Evolutionary conservation across 2,888 invertebrate species (phyloP).

Genomic region (Atherix ibis): DNA sequence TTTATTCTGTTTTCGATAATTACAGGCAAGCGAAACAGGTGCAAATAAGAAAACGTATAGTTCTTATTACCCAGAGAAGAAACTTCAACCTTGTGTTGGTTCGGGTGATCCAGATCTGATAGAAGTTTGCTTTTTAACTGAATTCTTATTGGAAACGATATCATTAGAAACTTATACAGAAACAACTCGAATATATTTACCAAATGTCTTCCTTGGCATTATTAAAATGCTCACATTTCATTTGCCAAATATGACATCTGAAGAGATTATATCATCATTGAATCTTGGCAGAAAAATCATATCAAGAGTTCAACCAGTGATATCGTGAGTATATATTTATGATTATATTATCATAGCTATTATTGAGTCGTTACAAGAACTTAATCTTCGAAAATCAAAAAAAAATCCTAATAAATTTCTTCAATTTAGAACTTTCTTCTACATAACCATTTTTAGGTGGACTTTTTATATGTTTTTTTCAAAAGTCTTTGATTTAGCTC

Average conservation of each 20-base stretch:
- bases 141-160: constrained; percentile 59
- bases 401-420: no score
- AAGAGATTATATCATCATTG: constrained; percentile 48
- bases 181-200: constrained; percentile 60
- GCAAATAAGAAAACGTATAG: constrained; percentile 8
- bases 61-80: constrained; percentile 13
- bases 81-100: constrained; percentile 36
- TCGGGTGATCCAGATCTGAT: constrained; percentile 45
- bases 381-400: no score
- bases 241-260: constrained; percentile 30
- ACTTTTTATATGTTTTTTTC: no score
- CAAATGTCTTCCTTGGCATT: constrained; percentile 55
- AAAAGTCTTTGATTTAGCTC: no score
- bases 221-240: constrained; percentile 42
- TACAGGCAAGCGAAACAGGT: constrained; percentile 17
- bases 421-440: no score
- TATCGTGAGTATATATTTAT: constrained; percentile 27
- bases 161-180: constrained; percentile 61
- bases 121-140: constrained; percentile 56
- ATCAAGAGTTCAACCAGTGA: constrained; percentile 54
- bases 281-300: constrained; percentile 56
- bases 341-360: no score
- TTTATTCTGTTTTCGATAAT: neutral
- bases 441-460: no score
- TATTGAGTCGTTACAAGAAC: neutral